A percentile compares a stretch with the other conserved stretches of the same genome.
Conservation (phyloP, 2,113 vertebrate species). For the Hippopotamus amphibius region DNA sequence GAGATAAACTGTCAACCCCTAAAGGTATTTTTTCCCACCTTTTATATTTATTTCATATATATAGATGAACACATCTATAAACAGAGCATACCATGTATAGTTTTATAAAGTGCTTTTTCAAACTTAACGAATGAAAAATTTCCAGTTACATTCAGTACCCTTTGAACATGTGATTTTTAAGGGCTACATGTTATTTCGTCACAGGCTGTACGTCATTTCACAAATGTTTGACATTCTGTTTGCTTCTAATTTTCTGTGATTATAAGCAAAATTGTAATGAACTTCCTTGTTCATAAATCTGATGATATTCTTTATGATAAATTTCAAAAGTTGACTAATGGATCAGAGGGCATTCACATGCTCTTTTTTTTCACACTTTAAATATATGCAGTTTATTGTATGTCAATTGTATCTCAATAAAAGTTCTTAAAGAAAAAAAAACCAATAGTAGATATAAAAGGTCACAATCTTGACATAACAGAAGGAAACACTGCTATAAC, state of each 20-base stretch:
- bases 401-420: too few relatives aligned
- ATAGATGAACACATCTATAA: neutral
- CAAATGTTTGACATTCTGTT: constrained; percentile 4
- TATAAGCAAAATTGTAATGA: neutral
- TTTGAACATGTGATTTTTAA: neutral
- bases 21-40: neutral
- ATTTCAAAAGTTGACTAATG: neutral
- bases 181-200: neutral
- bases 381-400: too few relatives aligned
- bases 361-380: neutral
- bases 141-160: neutral
- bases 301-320: neutral
- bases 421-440: neutral
- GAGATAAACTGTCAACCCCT: neutral
- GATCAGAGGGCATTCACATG: neutral
- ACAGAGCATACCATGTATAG: neutral
- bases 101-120: neutral
- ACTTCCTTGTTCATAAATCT: neutral
- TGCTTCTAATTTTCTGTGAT: neutral
- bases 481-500: neutral
- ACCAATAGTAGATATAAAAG: neutral
- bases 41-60: neutral
- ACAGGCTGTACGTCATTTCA: neutral
- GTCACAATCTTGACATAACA: neutral
- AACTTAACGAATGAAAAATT: neutral